These are phyloP conservation scores for Reinhardtius hippoglossoides DNA, from an alignment of 2,113 vertebrate genomes.

Conservation along the genomic window DNA sequence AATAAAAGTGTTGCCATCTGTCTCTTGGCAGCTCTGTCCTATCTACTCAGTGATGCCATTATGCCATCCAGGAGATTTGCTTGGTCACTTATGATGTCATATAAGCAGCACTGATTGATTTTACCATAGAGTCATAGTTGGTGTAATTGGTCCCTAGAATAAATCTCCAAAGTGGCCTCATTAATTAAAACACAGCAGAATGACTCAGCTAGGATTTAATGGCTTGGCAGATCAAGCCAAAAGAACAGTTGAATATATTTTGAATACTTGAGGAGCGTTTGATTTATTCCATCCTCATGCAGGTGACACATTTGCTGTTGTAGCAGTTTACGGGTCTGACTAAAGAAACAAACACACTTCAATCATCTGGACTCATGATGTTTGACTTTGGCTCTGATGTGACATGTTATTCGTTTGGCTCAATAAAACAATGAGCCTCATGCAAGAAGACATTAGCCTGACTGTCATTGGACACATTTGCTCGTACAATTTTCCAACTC, in stretches of 20 bases:
- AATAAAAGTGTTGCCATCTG: constrained; percentile 26
- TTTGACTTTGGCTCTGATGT: not conserved
- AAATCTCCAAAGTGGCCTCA: constrained; percentile 74
- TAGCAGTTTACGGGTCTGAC: constrained; percentile 46
- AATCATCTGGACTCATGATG: constrained; percentile 16
- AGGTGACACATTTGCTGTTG: constrained; percentile 55
- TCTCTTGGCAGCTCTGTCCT: constrained; percentile 17
- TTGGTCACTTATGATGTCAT: constrained; percentile 78
- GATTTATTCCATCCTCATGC: constrained; percentile 45
- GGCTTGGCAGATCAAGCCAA: constrained; percentile 30
- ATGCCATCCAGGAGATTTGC: constrained; percentile 55
- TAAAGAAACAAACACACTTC: constrained; percentile 47
- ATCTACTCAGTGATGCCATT: constrained; percentile 44
- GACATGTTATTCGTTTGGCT: not conserved
- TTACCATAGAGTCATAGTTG: constrained; percentile 61
- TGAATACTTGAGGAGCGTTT: constrained; percentile 43
- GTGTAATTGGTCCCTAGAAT: constrained; percentile 65
- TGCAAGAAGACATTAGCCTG: not conserved
- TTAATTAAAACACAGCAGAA: constrained; percentile 66
- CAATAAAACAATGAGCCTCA: not conserved
- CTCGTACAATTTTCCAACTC: not conserved
- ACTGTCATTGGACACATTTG: not conserved
- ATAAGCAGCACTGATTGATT: constrained; percentile 67
- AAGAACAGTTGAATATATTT: constrained; percentile 66
- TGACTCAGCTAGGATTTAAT: constrained; percentile 72